Conservation (phyloP, 2,888 invertebrate genomes). For the Stictocephala bisonia region DNA sequence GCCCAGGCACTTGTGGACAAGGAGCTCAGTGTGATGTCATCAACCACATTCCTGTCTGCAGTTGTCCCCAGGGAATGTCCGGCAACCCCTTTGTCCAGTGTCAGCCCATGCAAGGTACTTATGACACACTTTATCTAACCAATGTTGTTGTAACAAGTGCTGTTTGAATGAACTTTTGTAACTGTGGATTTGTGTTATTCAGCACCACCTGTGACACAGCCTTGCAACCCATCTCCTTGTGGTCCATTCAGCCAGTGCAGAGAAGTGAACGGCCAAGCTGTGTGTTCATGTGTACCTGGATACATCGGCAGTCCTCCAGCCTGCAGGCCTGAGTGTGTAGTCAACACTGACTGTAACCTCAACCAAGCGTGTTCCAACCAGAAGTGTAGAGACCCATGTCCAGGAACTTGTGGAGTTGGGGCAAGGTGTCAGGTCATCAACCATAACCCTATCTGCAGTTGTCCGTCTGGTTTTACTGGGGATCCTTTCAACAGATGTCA, state of each 20-base stretch:
- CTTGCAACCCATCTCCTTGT: slow-evolving; percentile 80
- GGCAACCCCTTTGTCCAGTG: slow-evolving; percentile 81
- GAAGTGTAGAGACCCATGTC: slow-evolving; percentile 70
- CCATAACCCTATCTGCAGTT: slow-evolving; percentile 66
- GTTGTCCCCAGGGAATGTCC: slow-evolving; percentile 74
- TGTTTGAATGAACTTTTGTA: neutral
- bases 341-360: slow-evolving; percentile 74
- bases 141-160: neutral
- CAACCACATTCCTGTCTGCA: slow-evolving; percentile 75
- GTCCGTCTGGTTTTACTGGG: slow-evolving; percentile 65
- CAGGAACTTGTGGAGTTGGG: slow-evolving; percentile 68
- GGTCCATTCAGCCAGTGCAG: slow-evolving; percentile 78
- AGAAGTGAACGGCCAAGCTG: slow-evolving; percentile 70
- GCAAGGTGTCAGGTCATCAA: slow-evolving; percentile 69
- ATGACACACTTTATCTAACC: neutral
- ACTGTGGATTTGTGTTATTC: slow-evolving; percentile 43
- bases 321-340: slow-evolving; percentile 78
- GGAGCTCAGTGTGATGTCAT: slow-evolving; percentile 81
- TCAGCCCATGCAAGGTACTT: slow-evolving; percentile 69
- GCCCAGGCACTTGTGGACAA: slow-evolving; percentile 80
- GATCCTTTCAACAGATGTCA: slow-evolving; percentile 71
- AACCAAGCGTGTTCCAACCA: slow-evolving; percentile 69
- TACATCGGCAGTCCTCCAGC: slow-evolving; percentile 78
- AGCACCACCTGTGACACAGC: slow-evolving; percentile 66
- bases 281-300: slow-evolving; percentile 73